Evolutionary conservation across 2,888 invertebrate species (phyloP), one percentile per base, ranked within the genome.

Genomic region (Drosophila prostipennis): DNA sequence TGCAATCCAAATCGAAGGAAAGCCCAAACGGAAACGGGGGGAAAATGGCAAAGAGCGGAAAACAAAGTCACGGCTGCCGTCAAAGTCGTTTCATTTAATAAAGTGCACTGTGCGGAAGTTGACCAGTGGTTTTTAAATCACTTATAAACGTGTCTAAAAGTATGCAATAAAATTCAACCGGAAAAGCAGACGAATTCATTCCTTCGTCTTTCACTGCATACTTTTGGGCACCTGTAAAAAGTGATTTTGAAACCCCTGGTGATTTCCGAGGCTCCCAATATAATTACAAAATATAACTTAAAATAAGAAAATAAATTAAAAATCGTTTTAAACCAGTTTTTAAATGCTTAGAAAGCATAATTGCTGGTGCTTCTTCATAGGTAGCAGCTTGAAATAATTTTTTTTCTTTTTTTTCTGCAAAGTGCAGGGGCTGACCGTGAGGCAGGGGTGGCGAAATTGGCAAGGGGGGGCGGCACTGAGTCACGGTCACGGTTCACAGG

Each of bases 401-500:
- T 19, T 19, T 19, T 19, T 43, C 2, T 11, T 6, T 23, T 43
- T 43, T 43, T 43, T n/a, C 43, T 16, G 14, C 26, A 26, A 29
- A 10, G 45, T 29, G 26, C 45, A 4, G n/a, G n/a, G n/a, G n/a
- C 19, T 1, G 19, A 19, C 19, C 19, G 19, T 2, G n/a, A 14
- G n/a, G 8, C 46, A 46, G 45, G 23, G 8, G 55, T 19, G 60
- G 61, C 32, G 16, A 58, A 57, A 40, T 46, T 32, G 61, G 39
- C 29, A 45, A 29, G 32, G 46, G 32, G 53, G 19, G 36, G 26
- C 7, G 49, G 60, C 8, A 26, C 43, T 43, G 37, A 67, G 68
- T 68, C 54, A 68, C 53, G 64, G 64, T 54, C 69, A 53, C 45
- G 55, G 64, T 68, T 65, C 69, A 72, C 61, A 72, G 72, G 72